Base-by-base conservation (phyloP, 2,797 vertebrate species). In the Coregonus sp. region DNA sequence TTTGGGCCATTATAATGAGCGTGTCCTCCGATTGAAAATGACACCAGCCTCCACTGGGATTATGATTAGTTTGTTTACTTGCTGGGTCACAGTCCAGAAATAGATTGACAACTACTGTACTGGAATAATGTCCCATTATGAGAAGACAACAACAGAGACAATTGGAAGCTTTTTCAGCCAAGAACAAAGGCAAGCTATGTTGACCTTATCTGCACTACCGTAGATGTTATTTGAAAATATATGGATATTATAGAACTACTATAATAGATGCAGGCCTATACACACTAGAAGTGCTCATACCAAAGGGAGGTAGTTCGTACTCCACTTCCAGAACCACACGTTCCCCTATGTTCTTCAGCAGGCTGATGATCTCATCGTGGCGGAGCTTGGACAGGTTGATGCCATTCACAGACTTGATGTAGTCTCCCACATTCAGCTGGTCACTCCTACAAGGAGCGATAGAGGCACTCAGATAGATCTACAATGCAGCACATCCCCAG, bases 291-390 rank as follows among this genome's bases (percentile, higher is more conserved):
- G 66, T 29, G 7, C 73, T 75, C 91, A 15, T 83, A 99, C 98
- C 95, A 0, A 94, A 94, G 1, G 94, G 94, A 0, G 97, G 97
- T 80, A 99, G 95, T 85, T 99, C 97, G 0, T 99, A 99, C 89
- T 99, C 97, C 67, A 99, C 97, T 88, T 99, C 98, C 92, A 99
- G 95, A 89, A 98, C 95, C 70, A 99, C 98, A 37, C 97, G 93
- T 90, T 98, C 97, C 7, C 98, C 98, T 56, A 98, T 97, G 4
- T 98, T 99, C 91, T 97, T 99, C 91, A 99, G 92, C 75, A 99
- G 91, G 86, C 97, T 97, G 91, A 99, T 98, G 85, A 99, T 99
- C 93, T 99, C 98, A 0, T 98, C 97, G 0, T 99, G 97, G 31
- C 97, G 95, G 72, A 99, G 95, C 90, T 97, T 96, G 72, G 96